Base-by-base conservation (phyloP, 2,888 invertebrate species). In the Plutella xylostella region DNA sequence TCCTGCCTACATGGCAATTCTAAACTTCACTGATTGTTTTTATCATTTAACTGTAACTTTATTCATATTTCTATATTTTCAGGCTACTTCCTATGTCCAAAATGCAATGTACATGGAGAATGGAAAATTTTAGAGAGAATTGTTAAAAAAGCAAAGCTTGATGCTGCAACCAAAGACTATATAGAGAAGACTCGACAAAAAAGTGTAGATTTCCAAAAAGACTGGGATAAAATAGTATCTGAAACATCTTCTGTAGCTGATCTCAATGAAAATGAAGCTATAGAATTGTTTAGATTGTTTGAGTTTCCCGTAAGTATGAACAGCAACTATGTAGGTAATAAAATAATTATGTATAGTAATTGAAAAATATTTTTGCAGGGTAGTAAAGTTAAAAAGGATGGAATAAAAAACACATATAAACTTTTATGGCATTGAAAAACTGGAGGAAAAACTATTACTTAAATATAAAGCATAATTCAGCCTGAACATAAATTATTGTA, bases 21-120 rank as follows among this genome's bases (percentile, higher is more conserved):
- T 9, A 22, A 22, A 9, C 5, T 22, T 22, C 9, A 22, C 22
- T 28, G n/a, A 3, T 28, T 28, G 7, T 28, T 28, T 6, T 28
- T 12, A 12, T 28, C 28, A 28, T 28, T 28, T n/a, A n/a, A n/a
- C n/a, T n/a, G n/a, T n/a, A n/a, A n/a, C n/a, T n/a, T n/a, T n/a
- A n/a, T n/a, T n/a, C n/a, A n/a, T n/a, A n/a, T n/a, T n/a, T n/a
- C n/a, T n/a, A n/a, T n/a, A n/a, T n/a, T n/a, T n/a, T 28, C 63
- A 92, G 92, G 92, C 43, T 87, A 87, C 55, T 92, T 91, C 60
- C 61, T 88, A 41, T 93, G 93, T 58, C 86, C 89, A 19, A 85
- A 78, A 51, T 92, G 92, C 60, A 88, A 88, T 63, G 69, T 86
- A n/a, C 85, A 84, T 48, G 90, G 91, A 3, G 82, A 88, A 19